A percentile compares a stretch with the other conserved stretches of the same genome.
These are phyloP conservation scores for Hydrolagus colliei DNA, from an alignment of 2,797 vertebrate species.

Conservation along the genomic window DNA sequence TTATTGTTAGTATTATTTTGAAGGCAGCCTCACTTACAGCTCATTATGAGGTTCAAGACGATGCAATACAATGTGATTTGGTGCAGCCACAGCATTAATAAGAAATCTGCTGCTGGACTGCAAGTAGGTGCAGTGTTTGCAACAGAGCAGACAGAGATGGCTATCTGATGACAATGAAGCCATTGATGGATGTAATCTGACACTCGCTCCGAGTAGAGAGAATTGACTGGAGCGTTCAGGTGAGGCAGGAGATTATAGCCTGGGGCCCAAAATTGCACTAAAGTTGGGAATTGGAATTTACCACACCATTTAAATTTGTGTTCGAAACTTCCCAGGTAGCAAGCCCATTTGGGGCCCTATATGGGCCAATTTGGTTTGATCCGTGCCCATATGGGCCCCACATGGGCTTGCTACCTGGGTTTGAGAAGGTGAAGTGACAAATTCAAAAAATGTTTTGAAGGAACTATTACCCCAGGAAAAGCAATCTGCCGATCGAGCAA, in stretches of 20 bases:
- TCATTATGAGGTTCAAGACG: too few species aligned
- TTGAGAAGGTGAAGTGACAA: too few species aligned
- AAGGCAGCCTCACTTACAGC: too few species aligned
- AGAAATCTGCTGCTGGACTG: neutral
- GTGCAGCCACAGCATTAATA: neutral
- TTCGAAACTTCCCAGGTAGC: neutral
- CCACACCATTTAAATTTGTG: neutral
- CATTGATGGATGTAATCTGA: neutral
- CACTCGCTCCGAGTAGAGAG: neutral
- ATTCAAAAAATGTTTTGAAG: too few species aligned
- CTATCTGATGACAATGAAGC: conserved; percentile 26
- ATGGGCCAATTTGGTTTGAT: too few species aligned
- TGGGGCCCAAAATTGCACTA: neutral
- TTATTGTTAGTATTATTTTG: too few species aligned
- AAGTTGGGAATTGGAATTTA: neutral
- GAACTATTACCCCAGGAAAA: too few species aligned
- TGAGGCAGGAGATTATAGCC: neutral
- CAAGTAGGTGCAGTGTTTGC: neutral
- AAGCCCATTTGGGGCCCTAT: too few species aligned
- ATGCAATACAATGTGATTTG: neutral
- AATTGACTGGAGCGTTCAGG: conserved; percentile 4
- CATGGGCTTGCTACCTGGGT: too few species aligned
- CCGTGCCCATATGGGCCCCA: too few species aligned
- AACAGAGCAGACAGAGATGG: neutral
- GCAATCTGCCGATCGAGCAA: too few species aligned